Evolutionary conservation across 2,888 invertebrate species (phyloP).

Genomic region (Physocephala rufipes): DNA sequence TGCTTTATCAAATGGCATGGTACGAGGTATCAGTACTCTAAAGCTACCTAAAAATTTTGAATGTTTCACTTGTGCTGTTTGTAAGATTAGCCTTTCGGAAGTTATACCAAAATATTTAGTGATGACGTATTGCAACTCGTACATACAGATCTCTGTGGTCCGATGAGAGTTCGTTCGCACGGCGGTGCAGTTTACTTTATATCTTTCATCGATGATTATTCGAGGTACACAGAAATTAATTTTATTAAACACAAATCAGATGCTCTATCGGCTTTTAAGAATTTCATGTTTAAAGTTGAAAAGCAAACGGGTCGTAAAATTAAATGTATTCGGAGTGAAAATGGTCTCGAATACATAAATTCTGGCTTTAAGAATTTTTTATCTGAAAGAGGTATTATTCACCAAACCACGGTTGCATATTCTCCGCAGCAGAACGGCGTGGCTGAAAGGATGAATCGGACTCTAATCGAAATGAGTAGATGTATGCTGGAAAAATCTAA

Average conservation of each 20-base stretch:
- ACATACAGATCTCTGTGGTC: neutral
- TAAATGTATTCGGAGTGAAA: constrained; percentile 15
- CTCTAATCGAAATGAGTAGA: constrained; percentile 41
- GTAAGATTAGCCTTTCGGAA: too few species aligned
- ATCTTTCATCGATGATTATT: neutral
- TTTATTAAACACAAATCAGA: constrained; percentile 11
- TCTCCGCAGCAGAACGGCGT: constrained; percentile 40
- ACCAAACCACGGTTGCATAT: constrained; percentile 23
- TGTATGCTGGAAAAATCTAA: constrained; percentile 36
- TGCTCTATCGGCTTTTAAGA: constrained; percentile 29
- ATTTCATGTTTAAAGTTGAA: too few species aligned
- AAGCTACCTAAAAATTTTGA: neutral
- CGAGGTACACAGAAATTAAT: neutral
- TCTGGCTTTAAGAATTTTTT: constrained; percentile 20
- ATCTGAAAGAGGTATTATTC: neutral
- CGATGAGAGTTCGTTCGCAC: neutral
- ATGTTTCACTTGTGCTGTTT: too few species aligned
- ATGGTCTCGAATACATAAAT: constrained; percentile 30
- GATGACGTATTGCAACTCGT: too few species aligned
- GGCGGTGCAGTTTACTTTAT: neutral
- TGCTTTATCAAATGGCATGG: neutral
- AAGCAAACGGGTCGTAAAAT: constrained; percentile 20
- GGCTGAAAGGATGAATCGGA: constrained; percentile 34
- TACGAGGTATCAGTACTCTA: too few species aligned
- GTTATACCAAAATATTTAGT: too few species aligned